Evolutionary conservation across 2,888 invertebrate species (phyloP).

Genomic region (Cataglyphis cursor): DNA sequence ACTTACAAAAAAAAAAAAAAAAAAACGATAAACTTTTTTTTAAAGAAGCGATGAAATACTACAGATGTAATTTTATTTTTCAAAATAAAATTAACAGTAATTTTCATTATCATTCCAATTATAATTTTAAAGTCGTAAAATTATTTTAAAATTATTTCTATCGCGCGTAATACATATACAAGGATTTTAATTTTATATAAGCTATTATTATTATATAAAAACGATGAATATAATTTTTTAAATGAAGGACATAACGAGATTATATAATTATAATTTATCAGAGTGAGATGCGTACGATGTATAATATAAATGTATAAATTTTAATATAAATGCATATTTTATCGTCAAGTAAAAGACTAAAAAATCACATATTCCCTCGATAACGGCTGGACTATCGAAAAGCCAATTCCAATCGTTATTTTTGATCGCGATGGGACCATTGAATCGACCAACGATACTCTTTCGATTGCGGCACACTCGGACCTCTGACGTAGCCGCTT

Average conservation of each 20-base stretch:
- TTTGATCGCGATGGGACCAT: slow-evolving; percentile 33
- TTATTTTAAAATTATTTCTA: neutral
- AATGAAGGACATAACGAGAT: neutral
- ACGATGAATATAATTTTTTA: neutral
- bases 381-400: slow-evolving; percentile 28
- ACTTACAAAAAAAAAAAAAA: slow-evolving; percentile 1
- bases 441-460: slow-evolving; percentile 31
- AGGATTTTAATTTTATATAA: slow-evolving; percentile 1
- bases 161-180: neutral
- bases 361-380: slow-evolving; percentile 7
- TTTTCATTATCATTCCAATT: neutral
- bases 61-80: slow-evolving; percentile 4
- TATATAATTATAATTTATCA: neutral
- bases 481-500: slow-evolving; percentile 43
- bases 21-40: neutral
- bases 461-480: slow-evolving; percentile 48
- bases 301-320: neutral
- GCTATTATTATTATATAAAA: neutral
- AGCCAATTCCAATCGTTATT: slow-evolving; percentile 28
- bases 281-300: neutral
- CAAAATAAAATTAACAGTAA: slow-evolving; percentile 7
- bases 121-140: neutral
- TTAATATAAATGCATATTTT: neutral
- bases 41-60: neutral
- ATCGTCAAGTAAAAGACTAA: neutral